Conservation (phyloP, 2,113 vertebrate genomes). For the Recurvirostra avosetta region DNA sequence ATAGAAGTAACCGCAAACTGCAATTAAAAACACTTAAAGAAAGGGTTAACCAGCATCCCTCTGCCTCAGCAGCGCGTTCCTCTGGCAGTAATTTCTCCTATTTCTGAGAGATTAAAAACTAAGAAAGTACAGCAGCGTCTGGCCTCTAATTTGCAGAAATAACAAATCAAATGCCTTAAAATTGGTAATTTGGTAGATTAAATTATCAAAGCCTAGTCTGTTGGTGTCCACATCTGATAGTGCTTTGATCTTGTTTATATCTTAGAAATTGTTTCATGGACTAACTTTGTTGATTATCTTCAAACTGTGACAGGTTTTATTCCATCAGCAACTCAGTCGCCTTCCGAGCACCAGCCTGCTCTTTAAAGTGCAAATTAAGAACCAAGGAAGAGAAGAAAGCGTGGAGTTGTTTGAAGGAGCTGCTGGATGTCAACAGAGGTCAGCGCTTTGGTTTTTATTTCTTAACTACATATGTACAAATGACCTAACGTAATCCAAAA, state of each 20-base stretch:
- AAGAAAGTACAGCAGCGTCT: not conserved
- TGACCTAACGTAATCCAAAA: not conserved
- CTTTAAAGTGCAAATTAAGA: conserved; percentile 62
- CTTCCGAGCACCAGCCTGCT: not conserved
- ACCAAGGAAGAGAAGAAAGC: not conserved
- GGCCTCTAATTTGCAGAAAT: conserved; percentile 29
- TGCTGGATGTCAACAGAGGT: not conserved
- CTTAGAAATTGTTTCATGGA: conserved; percentile 42
- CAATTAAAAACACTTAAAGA: not conserved
- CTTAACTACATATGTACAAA: not conserved
- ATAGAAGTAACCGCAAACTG: not conserved
- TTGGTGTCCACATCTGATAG: conserved; percentile 9
- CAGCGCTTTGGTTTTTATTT: not conserved
- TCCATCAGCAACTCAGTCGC: not conserved
- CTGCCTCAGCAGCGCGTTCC: not conserved
- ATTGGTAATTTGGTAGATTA: conserved; percentile 52
- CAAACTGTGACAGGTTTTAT: conserved; percentile 52
- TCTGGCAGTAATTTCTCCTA: conserved; percentile 30
- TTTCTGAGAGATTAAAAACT: conserved; percentile 45
- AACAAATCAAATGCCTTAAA: conserved; percentile 40
- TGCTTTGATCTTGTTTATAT: conserved; percentile 42
- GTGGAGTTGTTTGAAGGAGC: conserved; percentile 3
- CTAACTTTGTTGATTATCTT: conserved; percentile 58
- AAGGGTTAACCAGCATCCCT: not conserved
- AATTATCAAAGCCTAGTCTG: conserved; percentile 37